Evolutionary conservation across 2,797 vertebrate genomes (phyloP), one percentile per base, ranked within the genome.

Genomic region (Crocodylus rhombifer): DNA sequence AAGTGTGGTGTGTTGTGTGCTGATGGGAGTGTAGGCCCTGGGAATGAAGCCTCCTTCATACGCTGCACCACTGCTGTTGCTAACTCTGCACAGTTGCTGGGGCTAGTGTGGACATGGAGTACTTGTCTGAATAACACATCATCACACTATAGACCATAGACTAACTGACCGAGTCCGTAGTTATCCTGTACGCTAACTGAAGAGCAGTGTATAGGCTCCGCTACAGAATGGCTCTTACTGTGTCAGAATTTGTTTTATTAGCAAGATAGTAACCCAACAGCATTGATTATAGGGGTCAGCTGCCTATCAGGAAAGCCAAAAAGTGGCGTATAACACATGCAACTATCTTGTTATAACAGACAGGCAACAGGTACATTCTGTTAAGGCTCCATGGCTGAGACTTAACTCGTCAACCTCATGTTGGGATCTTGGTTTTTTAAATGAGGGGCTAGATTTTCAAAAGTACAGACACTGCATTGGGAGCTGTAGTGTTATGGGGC

Each of bases 361-460:
- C 0, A 1, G 42, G 21, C 5, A 4, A 26, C 36, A 9, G 20
- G 20, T 3, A 25, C 10, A 62, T 60, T 0, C 2, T 84, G 67
- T 51, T 6, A 14, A 9, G n/a, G 65, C 9, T 7, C 18, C 0
- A 1, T 4, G 30, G 77, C 65, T 84, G 73, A 33, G 28, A 0
- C 11, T 58, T 25, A 51, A 10, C 14, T 30, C 5, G 7, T 12
- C 26, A 26, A 60, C 42, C 42, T 51, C 42, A 51, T 51, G 42
- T 51, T 51, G 42, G 42, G 61, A 15, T 8, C 1, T 55, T 0
- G 0, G 61, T 25, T 56, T 6, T 21, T 9, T 5, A 9, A 18
- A 23, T 30, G 71, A 1, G 0, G 3, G 6, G n/a, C 55, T 51
- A 3, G 0, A 0, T 7, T 36, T 71, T 56, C 6, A 73, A 5